Evolutionary conservation across 2,797 vertebrate genomes (phyloP), one percentile per base, ranked within the genome.

Genomic region (Leucoraja ocellata): DNA sequence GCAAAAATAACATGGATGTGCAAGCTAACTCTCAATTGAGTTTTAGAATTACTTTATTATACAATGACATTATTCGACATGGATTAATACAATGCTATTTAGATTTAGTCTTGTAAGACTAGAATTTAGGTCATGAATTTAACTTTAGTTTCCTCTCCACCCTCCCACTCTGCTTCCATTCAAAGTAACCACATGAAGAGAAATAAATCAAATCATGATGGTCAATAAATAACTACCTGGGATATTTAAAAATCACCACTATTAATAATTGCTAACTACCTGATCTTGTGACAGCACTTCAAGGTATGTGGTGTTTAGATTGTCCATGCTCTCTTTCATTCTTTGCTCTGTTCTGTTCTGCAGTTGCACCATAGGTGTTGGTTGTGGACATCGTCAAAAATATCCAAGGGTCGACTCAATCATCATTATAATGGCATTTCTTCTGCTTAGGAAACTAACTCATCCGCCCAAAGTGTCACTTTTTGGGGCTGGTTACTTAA

Each of bases 391-490:
- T 11, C 7, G 61, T 23, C 23, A 21, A 63, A 5, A 10, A 71
- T 32, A 39, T 79, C 90, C 93, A 94, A 94, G 91, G 93, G 94
- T 94, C 91, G 94, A 86, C 93, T 94, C 93, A 94, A 93, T 32
- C 21, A 77, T 2, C 68, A 68, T 88, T 68, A 9, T 36, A n/a
- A 36, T 88, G 61, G 61, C 16, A n/a, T 88, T 88, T 68, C 61
- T 21, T 36, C 14, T 63, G 10, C 8, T 2, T 14, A 36, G 6
- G 61, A 18, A 32, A 58, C 63, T 88, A 32, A 8, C 28, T 54
- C 46, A 54, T 4, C 46, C 4, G 6, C 46, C 28, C 10, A n/a
- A 21, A 39, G 54, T n/a, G 10, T 58, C 83, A 63, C 11, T n/a
- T 77, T 77, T 28, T 76, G 74, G 74, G 74, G 74, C 28, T 77